Percentiles rank a stretch among this genome's conserved stretches.
These are phyloP conservation scores for Chrysolina haemoptera DNA, from an alignment of 2,888 invertebrate species.

Conservation along the genomic window DNA sequence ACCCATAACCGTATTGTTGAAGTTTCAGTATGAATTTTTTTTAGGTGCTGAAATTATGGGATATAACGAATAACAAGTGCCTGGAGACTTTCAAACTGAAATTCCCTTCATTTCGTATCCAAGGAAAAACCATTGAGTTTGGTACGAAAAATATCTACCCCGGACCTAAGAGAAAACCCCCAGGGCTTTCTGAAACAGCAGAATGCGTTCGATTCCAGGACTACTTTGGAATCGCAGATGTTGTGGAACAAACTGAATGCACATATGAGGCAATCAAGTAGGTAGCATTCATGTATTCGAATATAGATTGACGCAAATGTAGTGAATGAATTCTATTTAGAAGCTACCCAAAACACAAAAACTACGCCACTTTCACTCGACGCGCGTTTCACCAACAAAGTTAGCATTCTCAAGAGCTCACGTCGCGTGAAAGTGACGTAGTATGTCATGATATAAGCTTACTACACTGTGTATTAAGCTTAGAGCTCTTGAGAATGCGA, in stretches of 20 bases:
- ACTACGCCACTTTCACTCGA: no score
- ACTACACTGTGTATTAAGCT: no score
- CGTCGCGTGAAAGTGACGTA: no score
- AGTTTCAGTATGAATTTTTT: constrained; percentile 30
- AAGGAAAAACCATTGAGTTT: constrained; percentile 75
- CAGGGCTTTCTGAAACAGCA: background rate
- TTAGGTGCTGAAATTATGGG: constrained; percentile 76
- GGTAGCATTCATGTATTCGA: background rate
- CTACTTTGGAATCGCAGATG: constrained; percentile 49
- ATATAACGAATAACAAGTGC: constrained; percentile 73
- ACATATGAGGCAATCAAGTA: constrained; percentile 25
- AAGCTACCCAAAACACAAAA: no score
- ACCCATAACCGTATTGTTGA: no score
- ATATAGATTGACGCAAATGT: no score
- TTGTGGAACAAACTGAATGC: constrained; percentile 41
- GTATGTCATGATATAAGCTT: no score
- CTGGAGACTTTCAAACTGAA: constrained; percentile 73
- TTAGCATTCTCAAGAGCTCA: no score
- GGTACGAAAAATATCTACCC: constrained; percentile 73
- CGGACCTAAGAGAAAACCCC: constrained; percentile 68
- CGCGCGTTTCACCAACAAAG: no score
- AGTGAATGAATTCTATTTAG: no score
- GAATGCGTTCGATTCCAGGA: constrained; percentile 12
- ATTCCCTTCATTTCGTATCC: constrained; percentile 73
- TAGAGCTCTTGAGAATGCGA: no score